Conservation (phyloP, 2,797 vertebrate species). For the Ammospiza maritima region DNA sequence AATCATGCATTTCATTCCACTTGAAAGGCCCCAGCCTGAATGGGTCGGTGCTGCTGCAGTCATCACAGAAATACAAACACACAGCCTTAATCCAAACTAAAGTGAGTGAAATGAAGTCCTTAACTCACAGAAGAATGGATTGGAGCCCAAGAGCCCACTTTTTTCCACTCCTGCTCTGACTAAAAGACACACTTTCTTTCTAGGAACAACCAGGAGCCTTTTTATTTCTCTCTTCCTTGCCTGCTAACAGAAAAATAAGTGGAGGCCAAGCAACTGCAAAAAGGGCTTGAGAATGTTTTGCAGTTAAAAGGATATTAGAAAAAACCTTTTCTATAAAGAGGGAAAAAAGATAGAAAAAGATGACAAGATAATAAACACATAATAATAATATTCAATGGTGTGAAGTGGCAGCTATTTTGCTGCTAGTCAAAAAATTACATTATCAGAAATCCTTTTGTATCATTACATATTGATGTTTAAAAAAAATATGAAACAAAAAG, state of each 20-base stretch:
- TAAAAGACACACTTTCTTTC: constrained; percentile 29
- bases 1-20: not conserved
- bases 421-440: constrained; percentile 50
- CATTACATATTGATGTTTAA: not conserved
- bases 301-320: constrained; percentile 36
- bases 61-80: constrained; percentile 21
- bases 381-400: not conserved
- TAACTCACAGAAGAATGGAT: constrained; percentile 6
- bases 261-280: constrained; percentile 53
- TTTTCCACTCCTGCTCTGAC: not conserved
- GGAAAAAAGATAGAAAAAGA: not conserved
- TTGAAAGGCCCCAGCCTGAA: constrained; percentile 19
- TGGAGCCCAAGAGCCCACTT: constrained; percentile 32
- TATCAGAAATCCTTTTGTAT: constrained; percentile 45
- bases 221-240: constrained; percentile 13
- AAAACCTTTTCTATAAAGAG: not conserved
- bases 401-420: constrained; percentile 13
- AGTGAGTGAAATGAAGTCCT: not conserved
- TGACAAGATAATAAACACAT: not conserved
- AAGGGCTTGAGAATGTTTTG: constrained; percentile 2
- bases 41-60: not conserved
- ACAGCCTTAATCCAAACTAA: not conserved
- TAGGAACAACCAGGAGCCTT: not conserved
- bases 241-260: constrained; percentile 23
- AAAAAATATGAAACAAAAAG: not conserved